A percentile compares a stretch with the other conserved stretches of the same genome.
Conservation (phyloP, 2,113 vertebrate genomes). For the Ancistrus triradiatus region DNA sequence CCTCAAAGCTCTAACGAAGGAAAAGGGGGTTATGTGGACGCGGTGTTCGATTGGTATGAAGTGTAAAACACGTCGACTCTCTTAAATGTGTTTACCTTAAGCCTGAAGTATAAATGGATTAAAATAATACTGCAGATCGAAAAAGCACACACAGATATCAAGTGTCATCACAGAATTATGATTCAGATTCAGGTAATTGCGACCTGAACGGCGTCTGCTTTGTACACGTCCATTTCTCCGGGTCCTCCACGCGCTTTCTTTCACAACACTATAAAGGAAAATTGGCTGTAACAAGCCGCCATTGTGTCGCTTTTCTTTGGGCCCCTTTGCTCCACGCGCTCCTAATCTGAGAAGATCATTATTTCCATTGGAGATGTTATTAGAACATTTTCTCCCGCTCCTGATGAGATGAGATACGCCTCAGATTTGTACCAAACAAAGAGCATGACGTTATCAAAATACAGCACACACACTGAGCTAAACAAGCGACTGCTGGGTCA, state of each 20-base stretch:
- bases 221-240: constrained; percentile 8
- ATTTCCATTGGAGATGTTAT: constrained; percentile 45
- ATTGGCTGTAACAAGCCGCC: constrained; percentile 43
- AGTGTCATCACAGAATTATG: constrained; percentile 36
- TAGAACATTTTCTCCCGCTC: constrained; percentile 32
- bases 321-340: no score
- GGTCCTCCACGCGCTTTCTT: no score
- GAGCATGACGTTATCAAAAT: constrained; percentile 18
- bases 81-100: no score
- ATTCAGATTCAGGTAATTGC: constrained; percentile 40
- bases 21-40: no score
- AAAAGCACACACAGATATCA: no score
- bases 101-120: no score
- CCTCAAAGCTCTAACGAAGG: no score
- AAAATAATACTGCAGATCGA: no score
- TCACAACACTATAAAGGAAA: constrained; percentile 45
- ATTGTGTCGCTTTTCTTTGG: constrained; percentile 37
- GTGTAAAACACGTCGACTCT: no score
- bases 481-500: constrained; percentile 23
- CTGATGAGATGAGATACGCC: constrained; percentile 27
- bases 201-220: constrained; percentile 21
- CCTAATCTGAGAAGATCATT: constrained; percentile 45
- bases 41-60: no score
- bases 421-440: constrained; percentile 26
- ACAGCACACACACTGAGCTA: constrained; percentile 13